Evolutionary conservation across 2,888 invertebrate species (phyloP), one percentile per base, ranked within the genome.

Genomic region (Bombylius major): DNA sequence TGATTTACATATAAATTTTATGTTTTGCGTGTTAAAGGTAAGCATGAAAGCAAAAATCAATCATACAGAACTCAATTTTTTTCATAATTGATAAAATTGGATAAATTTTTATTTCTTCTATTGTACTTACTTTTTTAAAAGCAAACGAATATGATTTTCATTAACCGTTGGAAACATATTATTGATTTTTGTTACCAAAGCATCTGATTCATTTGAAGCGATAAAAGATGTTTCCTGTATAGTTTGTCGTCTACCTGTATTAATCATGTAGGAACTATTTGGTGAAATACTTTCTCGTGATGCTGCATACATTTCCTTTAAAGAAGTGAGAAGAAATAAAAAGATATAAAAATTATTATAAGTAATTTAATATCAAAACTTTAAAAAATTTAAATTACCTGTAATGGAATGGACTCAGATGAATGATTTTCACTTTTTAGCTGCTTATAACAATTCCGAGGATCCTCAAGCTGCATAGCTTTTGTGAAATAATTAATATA

Each of bases 81-180:
- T 23, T 23, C 23, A 23, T 23, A 23, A 23, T 23, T 23, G 23
- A 23, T 23, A 23, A 23, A 31, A 13, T 31, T 49, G 13, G 2
- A 5, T 47, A 53, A n/a, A 23, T 47, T 39, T n/a, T 39, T 13
- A 23, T 13, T 31, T 42, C 12, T 39, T 8, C 12, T 14, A 14
- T 12, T 45, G 5, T 23, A 79, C 87, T 86, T 80, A 93, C 93
- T 92, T 92, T 73, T 90, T 90, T 54, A 93, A 74, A 62, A 93
- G 77, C 63, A 91, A 79, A 65, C 87, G 84, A 68, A 93, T 91
- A 69, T 92, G 92, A 34, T 87, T 87, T 67, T 93, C 92, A 58
- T 87, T 83, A 54, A 91, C 93, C 8, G 93, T 93, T 4, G 93
- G 93, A 70, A 94, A 93, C 84, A 92, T 87, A 50, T 88, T 83